These are phyloP conservation scores for Standfussiana lucernea DNA, from an alignment of 2,888 invertebrate genomes.

Conservation along the genomic window DNA sequence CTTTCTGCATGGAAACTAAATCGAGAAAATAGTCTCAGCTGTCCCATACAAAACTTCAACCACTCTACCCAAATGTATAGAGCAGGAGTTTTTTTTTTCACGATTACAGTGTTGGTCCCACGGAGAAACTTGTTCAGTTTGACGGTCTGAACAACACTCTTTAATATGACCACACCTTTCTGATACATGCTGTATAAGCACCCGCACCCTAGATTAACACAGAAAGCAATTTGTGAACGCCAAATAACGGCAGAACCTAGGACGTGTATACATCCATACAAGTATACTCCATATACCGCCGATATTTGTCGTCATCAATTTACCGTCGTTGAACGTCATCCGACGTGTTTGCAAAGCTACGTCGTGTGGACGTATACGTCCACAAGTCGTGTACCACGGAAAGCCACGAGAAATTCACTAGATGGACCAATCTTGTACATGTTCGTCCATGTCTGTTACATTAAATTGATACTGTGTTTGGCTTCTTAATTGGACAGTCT, in stretches of 20 bases:
- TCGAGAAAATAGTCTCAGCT: neutral
- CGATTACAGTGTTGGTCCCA: neutral
- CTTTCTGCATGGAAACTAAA: neutral
- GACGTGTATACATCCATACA: conserved; percentile 31
- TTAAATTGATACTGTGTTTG: conserved; percentile 84
- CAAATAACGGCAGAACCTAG: conserved; percentile 49
- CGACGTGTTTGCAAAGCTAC: conserved; percentile 78
- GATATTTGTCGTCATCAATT: conserved; percentile 82
- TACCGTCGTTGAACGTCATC: conserved; percentile 74
- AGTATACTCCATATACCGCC: conserved; percentile 62
- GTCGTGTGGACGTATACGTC: conserved; percentile 54
- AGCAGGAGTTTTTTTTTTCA: neutral
- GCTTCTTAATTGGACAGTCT: conserved; percentile 81
- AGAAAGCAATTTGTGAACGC: conserved; percentile 58
- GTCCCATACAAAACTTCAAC: neutral
- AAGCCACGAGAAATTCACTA: conserved; percentile 83
- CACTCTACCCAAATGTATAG: neutral
- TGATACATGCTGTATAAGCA: conserved; percentile 1
- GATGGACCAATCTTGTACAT: conserved; percentile 78
- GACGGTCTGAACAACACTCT: neutral
- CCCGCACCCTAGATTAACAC: conserved; percentile 31
- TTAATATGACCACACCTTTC: neutral
- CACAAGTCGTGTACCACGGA: conserved; percentile 79
- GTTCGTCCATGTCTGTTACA: conserved; percentile 81
- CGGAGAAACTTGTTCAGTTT: neutral